phyloP scores from a whole-genome alignment of 2,888 invertebrate genomes.

The Dryadula phaetusa region DNA sequence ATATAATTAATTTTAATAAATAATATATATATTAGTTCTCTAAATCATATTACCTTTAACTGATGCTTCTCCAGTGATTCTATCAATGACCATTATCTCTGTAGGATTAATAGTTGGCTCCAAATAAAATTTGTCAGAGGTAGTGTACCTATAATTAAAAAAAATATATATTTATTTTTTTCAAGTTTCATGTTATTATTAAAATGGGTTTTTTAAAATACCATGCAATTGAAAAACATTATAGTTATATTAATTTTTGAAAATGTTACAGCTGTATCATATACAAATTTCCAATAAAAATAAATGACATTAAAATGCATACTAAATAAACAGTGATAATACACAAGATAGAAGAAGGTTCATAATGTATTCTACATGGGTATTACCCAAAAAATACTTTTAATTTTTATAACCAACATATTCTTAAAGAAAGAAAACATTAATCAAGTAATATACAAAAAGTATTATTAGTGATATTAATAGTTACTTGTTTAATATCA shows the following conservation, averaged over 20 bases:
- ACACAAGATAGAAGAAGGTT: not conserved
- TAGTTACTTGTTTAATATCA: not conserved
- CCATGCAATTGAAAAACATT: too few species aligned
- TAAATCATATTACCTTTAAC: constrained; percentile 84
- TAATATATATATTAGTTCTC: not conserved
- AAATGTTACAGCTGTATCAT: too few species aligned
- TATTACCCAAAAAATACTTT: not conserved
- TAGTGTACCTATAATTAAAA: constrained; percentile 87
- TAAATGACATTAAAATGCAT: too few species aligned
- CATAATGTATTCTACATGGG: not conserved
- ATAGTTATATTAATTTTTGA: too few species aligned
- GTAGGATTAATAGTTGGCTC: constrained; percentile 90
- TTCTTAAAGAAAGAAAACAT: not conserved
- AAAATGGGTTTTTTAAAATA: too few species aligned
- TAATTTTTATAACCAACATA: not conserved
- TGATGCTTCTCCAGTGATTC: constrained; percentile 89
- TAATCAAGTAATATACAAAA: not conserved
- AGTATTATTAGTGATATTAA: not conserved
- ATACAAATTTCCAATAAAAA: too few species aligned
- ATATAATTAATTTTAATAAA: not conserved
- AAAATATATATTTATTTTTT: too few species aligned
- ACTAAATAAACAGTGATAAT: too few species aligned
- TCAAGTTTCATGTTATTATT: too few species aligned
- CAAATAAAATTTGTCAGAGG: constrained; percentile 95
- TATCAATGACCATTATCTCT: constrained; percentile 93